These are phyloP conservation scores for Drosophila quadrilineata DNA, from an alignment of 1,140 invertebrate species.

Conservation along the genomic window DNA sequence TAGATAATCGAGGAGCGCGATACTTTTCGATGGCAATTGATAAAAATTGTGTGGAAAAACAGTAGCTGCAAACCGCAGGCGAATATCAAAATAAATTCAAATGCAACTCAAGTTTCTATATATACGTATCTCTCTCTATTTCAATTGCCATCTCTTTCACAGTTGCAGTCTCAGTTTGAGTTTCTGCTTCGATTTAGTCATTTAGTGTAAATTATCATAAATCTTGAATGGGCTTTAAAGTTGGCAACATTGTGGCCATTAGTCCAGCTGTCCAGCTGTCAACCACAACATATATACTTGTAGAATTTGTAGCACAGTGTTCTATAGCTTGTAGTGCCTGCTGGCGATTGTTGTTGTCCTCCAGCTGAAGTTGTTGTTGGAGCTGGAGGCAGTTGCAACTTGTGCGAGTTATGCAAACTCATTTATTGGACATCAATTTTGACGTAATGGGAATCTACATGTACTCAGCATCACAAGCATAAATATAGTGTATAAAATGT, in stretches of 20 bases:
- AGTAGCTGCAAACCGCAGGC: slow-evolving; percentile 11
- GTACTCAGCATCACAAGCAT: no score
- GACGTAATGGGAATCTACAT: slow-evolving; percentile 68
- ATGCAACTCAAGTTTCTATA: not conserved
- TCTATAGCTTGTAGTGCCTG: no score
- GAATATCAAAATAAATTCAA: not conserved
- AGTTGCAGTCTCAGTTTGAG: not conserved
- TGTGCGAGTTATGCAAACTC: slow-evolving; percentile 58
- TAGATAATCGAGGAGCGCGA: slow-evolving; percentile 39
- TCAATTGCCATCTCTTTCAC: no score
- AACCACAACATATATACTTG: slow-evolving; percentile 26
- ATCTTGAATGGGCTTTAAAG: slow-evolving; percentile 46
- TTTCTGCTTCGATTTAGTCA: slow-evolving; percentile 11
- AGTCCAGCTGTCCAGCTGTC: slow-evolving; percentile 4
- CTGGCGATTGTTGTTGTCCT: slow-evolving; percentile 71
- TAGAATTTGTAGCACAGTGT: slow-evolving; percentile 4
- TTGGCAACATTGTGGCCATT: slow-evolving; percentile 20
- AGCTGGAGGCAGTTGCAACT: slow-evolving; percentile 37
- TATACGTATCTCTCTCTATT: not conserved
- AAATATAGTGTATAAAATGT: slow-evolving; percentile 51
- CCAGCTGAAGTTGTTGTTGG: slow-evolving; percentile 45
- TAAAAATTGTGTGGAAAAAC: slow-evolving; percentile 23
- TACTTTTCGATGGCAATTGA: slow-evolving; percentile 45
- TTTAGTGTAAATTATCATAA: slow-evolving; percentile 54
- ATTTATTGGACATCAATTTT: slow-evolving; percentile 64